A percentile compares a stretch with the other conserved stretches of the same genome.
Conservation (phyloP, 2,113 vertebrate species). For the Pachycephala philippinensis region DNA sequence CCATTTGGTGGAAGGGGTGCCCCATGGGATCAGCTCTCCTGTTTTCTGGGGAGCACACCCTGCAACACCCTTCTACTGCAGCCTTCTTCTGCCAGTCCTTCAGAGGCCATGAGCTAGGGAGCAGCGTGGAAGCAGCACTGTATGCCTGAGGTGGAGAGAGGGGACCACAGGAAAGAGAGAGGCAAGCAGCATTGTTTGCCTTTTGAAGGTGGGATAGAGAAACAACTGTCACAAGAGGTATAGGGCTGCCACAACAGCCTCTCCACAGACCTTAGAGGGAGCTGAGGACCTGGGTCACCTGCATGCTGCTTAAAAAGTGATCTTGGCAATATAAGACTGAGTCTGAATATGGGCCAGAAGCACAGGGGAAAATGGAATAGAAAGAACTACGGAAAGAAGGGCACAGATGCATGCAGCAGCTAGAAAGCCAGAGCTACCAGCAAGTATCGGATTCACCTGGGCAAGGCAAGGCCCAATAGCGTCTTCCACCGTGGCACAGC, state of each 20-base stretch:
- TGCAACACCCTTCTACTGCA: not conserved
- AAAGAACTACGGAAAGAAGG: not conserved
- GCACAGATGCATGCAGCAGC: not conserved
- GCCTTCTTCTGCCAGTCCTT: not conserved
- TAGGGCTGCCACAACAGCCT: not conserved
- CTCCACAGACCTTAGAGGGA: not conserved
- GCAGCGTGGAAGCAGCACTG: accelerated
- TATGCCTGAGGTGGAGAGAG: not conserved
- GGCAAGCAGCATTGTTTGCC: not conserved
- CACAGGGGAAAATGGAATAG: not conserved
- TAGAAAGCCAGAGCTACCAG: not conserved
- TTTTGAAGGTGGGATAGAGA: not conserved
- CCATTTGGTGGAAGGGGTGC: not conserved
- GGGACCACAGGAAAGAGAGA: not conserved
- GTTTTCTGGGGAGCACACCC: not conserved
- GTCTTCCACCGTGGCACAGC: not conserved
- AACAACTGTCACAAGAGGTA: not conserved
- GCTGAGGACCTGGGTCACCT: not conserved
- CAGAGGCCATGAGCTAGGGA: not conserved
- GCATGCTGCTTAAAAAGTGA: not conserved
- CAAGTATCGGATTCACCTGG: accelerated
- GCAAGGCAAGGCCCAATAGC: not conserved
- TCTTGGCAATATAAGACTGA: not conserved
- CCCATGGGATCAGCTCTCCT: not conserved
- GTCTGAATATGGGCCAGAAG: not conserved